Evolutionary conservation across 2,113 vertebrate genomes (phyloP).

Genomic region (Crotalus helleri): DNA sequence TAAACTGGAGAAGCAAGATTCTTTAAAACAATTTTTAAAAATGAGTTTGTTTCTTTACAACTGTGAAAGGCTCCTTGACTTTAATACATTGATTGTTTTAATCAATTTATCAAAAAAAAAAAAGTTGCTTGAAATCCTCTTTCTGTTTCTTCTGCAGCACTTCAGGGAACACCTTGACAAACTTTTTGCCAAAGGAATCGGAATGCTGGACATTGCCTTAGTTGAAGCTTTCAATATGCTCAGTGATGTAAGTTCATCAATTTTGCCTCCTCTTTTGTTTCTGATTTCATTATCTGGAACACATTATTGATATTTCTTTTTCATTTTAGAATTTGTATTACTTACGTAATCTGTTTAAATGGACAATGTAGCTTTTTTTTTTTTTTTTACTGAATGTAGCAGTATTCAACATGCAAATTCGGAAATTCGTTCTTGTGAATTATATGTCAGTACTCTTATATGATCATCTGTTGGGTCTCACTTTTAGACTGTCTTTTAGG

Average conservation of each 20-base stretch:
- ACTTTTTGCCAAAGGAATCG: slow-evolving; percentile 92
- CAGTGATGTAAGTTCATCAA: slow-evolving; percentile 79
- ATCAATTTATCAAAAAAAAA: background rate
- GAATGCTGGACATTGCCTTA: slow-evolving; percentile 92
- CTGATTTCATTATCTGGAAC: background rate
- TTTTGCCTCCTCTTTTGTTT: background rate
- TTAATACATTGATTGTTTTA: background rate
- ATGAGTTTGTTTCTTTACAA: background rate
- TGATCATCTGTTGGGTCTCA: slow-evolving; percentile 25
- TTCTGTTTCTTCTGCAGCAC: slow-evolving; percentile 76
- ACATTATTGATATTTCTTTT: background rate
- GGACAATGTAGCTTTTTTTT: slow-evolving; percentile 47
- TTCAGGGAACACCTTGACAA: slow-evolving; percentile 94
- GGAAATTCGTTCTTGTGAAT: slow-evolving; percentile 6
- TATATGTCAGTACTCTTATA: slow-evolving; percentile 6
- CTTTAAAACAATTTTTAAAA: background rate
- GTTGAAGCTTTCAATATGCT: slow-evolving; percentile 94
- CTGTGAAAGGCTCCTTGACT: background rate
- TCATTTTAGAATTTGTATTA: slow-evolving; percentile 10
- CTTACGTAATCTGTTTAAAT: slow-evolving; percentile 30
- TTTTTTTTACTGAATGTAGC: slow-evolving; percentile 45
- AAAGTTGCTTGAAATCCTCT: background rate
- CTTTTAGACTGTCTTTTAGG: slow-evolving; percentile 48
- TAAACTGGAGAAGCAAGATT: background rate
- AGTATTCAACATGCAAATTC: slow-evolving; percentile 36